Evolutionary conservation across 2,888 invertebrate genomes (phyloP), one percentile per base, ranked within the genome.

Genomic region (Bombylius discolor): DNA sequence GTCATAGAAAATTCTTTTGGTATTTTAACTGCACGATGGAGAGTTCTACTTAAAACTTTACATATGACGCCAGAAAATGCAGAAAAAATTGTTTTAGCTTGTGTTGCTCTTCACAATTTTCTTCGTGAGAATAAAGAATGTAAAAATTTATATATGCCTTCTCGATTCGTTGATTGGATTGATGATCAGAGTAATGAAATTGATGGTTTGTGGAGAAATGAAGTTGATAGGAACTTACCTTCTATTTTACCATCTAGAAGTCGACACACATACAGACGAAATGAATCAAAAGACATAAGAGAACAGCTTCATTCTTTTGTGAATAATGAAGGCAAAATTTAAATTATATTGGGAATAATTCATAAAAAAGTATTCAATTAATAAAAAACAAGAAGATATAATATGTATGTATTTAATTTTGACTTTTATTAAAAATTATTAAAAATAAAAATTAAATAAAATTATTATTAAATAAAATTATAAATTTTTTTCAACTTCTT

Each of bases 1-100:
- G 9, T 47, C 5, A 32, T 49, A 31, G 53, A 56, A 53, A 52
- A 53, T 39, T 55, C 56, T n/a, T 62, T 62, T 60, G 61, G 62
- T 34, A 61, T 62, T 56, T 50, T 56, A 13, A 44, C 46, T 12
- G 47, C 53, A n/a, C 36, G 49, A 13, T 53, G 47, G 47, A 12
- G 53, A 23, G 42, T 53, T 42, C 31, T 53, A 33, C 7, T 33
- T 9, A 23, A 31, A 9, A 31, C 48, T 4, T 4, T 48, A 5
- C 33, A 33, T 13, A 48, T 48, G 48, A 4, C 14, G 1, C 32
- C 31, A 12, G 32, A 32, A 48, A 32, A 31, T 33, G 48, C 48
- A 11, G 48, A 48, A 48, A 48, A 31, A 32, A 6, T 48, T 9
- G 48, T 48, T 8, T 23, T 23, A 31, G 14, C 47, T 4, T 47